Percentiles rank a stretch among this genome's conserved stretches.
Evolutionary conservation across 2,797 vertebrate species (phyloP).

Genomic region (Threskiornis aethiopicus): DNA sequence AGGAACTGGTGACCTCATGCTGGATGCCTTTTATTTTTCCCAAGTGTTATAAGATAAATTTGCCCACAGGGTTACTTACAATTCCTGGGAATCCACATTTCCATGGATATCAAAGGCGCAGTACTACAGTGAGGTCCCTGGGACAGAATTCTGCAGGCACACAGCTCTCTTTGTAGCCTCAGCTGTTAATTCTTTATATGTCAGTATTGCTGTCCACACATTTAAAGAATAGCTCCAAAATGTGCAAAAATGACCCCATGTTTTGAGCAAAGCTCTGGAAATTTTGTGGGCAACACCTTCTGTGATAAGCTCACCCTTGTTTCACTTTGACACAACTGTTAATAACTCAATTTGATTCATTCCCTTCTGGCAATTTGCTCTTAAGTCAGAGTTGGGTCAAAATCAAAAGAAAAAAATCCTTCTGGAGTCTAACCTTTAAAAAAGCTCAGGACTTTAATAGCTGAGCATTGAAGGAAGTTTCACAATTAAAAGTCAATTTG

Average conservation of each 20-base stretch:
- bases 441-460: background rate
- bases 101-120: conserved; percentile 39
- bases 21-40: conserved; percentile 55
- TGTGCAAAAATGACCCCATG: background rate
- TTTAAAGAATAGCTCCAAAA: background rate
- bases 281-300: conserved; percentile 22
- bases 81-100: conserved; percentile 37
- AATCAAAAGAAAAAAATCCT: background rate
- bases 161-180: background rate
- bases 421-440: background rate
- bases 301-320: background rate
- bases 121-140: background rate
- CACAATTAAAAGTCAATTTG: conserved; percentile 41
- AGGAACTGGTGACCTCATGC: conserved; percentile 46
- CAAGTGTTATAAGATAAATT: conserved; percentile 46
- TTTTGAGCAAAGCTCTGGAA: conserved; percentile 27
- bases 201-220: conserved; percentile 2
- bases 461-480: background rate
- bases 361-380: conserved; percentile 8
- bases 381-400: background rate
- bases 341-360: conserved; percentile 27
- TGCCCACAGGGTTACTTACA: conserved; percentile 24
- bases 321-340: conserved; percentile 21
- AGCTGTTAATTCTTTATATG: conserved; percentile 2
- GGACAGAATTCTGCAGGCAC: background rate